Base-by-base conservation (phyloP, 2,113 vertebrate genomes). In the Vulpes vulpes region DNA sequence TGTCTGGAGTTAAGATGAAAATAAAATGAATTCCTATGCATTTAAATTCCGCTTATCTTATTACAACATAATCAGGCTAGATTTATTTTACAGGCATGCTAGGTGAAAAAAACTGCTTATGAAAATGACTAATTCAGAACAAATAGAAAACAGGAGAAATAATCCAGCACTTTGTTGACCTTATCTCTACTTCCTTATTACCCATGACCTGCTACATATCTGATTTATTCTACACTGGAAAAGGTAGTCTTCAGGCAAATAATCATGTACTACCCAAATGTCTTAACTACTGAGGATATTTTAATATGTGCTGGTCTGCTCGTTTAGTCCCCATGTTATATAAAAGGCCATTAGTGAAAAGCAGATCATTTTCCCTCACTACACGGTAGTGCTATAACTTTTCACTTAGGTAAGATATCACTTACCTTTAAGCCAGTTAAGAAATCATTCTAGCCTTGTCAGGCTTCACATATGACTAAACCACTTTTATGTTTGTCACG, bases 381-480 rank as follows among this genome's bases (percentile, higher is more conserved):
- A 8, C 1, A 53, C 4, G 10, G 32, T 62, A 23, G 1, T n/a
- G 12, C 49, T 89, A 25, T 38, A 80, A 67, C 71, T 95, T 49
- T 91, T 51, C 71, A 84, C 6, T 43, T 43, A 43, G 43, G 43
- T 43, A 43, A 81, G 2, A 5, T 51, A 71, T 89, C 64, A 35
- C 60, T 86, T 97, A 78, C 23, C 51, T 94, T 94, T 96, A 43
- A 96, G 78, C 76, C n/a, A 82, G 23, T 60, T 89, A 64, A 83
- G 32, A 30, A 94, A 96, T 73, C 62, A 84, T 11, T n/a, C 49
- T 15, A 93, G 43, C 10, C 57, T 85, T 35, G 15, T 15, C 30
- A 53, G 22, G 53, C 35, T 94, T 80, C 3, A 1, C 30, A 53
- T 10, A 20, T 14, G 22, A 86, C 10, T 84, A 30, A 64, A 11